phyloP scores from a whole-genome alignment of 1,140 invertebrate genomes.

The Gryon sp. region DNA sequence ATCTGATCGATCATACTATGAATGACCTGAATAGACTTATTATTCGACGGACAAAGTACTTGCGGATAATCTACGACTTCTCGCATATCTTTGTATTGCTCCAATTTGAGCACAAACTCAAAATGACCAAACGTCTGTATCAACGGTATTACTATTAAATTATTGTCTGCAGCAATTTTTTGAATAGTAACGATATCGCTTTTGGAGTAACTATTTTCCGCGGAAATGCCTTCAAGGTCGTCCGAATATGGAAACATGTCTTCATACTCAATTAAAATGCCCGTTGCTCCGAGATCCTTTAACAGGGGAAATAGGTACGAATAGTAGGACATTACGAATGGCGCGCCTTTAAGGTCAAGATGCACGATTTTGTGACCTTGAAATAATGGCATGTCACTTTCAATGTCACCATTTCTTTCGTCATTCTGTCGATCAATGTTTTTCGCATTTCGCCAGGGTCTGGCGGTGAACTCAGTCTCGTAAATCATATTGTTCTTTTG shows the following conservation, averaged over 20 bases:
- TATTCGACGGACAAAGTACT: slow-evolving; percentile 89
- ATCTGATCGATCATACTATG: slow-evolving; percentile 92
- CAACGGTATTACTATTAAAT: slow-evolving; percentile 92
- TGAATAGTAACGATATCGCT: slow-evolving; percentile 85
- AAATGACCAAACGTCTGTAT: slow-evolving; percentile 98
- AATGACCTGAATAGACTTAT: slow-evolving; percentile 86
- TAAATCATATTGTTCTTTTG: too few relatives aligned
- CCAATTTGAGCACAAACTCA: slow-evolving; percentile 92
- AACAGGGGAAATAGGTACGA: slow-evolving; percentile 87
- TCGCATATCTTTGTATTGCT: slow-evolving; percentile 86
- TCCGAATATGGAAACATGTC: slow-evolving; percentile 97
- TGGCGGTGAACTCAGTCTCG: slow-evolving; percentile 61
- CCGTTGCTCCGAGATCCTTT: slow-evolving; percentile 89
- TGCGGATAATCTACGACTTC: slow-evolving; percentile 88
- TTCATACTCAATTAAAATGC: slow-evolving; percentile 96
- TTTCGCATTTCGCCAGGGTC: slow-evolving; percentile 39
- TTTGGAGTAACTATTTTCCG: slow-evolving; percentile 88
- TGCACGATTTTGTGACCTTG: slow-evolving; percentile 84
- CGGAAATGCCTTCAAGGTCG: slow-evolving; percentile 83
- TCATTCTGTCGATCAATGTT: slow-evolving; percentile 22
- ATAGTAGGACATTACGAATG: slow-evolving; percentile 87
- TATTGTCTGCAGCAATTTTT: slow-evolving; percentile 82
- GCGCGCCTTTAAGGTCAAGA: slow-evolving; percentile 94
- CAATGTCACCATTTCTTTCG: slow-evolving; percentile 15
- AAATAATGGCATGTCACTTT: slow-evolving; percentile 64